Conservation (phyloP, 1,140 invertebrate species). For the Hycleus phaleratus region DNA sequence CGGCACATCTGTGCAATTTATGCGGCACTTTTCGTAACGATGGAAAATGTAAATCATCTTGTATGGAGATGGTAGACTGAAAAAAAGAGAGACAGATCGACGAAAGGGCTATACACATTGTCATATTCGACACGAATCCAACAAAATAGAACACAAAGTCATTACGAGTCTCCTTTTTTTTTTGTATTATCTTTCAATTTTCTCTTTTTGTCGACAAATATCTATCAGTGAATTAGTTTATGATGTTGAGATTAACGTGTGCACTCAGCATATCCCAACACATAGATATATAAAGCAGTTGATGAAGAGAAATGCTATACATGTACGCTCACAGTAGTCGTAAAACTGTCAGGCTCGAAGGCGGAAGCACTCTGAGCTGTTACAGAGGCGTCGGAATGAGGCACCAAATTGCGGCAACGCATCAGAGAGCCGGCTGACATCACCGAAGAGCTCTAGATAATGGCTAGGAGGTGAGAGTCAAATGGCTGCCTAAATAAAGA, state of each 20-base stretch:
- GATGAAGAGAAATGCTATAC: slow-evolving; percentile 35
- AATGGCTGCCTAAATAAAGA: slow-evolving; percentile 36
- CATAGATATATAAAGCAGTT: slow-evolving; percentile 22
- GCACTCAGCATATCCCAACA: slow-evolving; percentile 14
- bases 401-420: slow-evolving; percentile 29
- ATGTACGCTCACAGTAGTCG: slow-evolving; percentile 24
- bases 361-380: slow-evolving; percentile 29
- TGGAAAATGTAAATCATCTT: slow-evolving; percentile 34
- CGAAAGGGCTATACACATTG: too few relatives aligned
- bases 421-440: slow-evolving; percentile 22
- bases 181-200: too few relatives aligned
- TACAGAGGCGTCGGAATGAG: slow-evolving; percentile 18
- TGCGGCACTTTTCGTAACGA: slow-evolving; percentile 30
- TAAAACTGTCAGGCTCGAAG: slow-evolving; percentile 35
- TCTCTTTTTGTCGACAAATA: too few relatives aligned
- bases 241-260: slow-evolving; percentile 13
- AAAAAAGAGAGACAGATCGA: too few relatives aligned
- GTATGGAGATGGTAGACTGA: too few relatives aligned
- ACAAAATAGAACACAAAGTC: too few relatives aligned
- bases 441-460: slow-evolving; percentile 25
- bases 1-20: slow-evolving; percentile 32
- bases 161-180: too few relatives aligned
- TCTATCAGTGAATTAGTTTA: too few relatives aligned
- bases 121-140: too few relatives aligned
- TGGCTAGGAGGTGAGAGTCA: slow-evolving; percentile 35